Base-by-base conservation (phyloP, 2,888 invertebrate species). In the Chymomyza caudatula region DNA sequence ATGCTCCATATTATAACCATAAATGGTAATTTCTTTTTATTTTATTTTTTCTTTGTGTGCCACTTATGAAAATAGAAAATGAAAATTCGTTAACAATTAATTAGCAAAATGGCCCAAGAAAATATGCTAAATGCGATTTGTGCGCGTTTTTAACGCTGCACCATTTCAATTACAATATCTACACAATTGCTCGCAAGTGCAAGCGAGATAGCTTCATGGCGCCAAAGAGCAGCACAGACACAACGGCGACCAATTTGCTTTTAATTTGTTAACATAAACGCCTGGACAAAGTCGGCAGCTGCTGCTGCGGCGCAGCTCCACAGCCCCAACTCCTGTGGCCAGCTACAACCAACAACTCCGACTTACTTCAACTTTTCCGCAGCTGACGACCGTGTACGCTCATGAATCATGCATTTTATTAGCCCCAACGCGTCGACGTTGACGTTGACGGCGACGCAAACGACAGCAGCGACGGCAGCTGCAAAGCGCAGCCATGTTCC, bases 191-290 rank as follows among this genome's bases (percentile, higher is more conserved):
- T n/a, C n/a, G n/a, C n/a, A 17, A 42, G 71, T 59, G 67, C 44
- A 51, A 74, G 65, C 58, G 73, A 62, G 71, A 60, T 65, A 59
- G 64, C 60, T 54, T 42, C 43, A 60, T 47, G 29, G 53, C 53
- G n/a, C 49, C 47, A 17, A 6, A 15, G 60, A 25, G 20, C 67
- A 43, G 64, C 70, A 67, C 76, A 77, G 74, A 76, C 80, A 75
- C 73, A 75, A 66, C 76, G 86, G 81, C 80, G 77, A 76, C 82
- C 87, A 83, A 88, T 86, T 88, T 88, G 86, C 86, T 87, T 83
- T 87, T 87, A 89, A 88, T 89, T 89, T 89, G 88, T 85, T 87
- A 87, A 87, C 88, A 89, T 88, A 89, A 89, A 87, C 89, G 87
- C 88, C 86, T 87, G 85, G 79, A 59, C 55, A 55, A 25, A 37